Evolutionary conservation across 2,113 vertebrate species (phyloP).

Genomic region (Gila orcuttii): DNA sequence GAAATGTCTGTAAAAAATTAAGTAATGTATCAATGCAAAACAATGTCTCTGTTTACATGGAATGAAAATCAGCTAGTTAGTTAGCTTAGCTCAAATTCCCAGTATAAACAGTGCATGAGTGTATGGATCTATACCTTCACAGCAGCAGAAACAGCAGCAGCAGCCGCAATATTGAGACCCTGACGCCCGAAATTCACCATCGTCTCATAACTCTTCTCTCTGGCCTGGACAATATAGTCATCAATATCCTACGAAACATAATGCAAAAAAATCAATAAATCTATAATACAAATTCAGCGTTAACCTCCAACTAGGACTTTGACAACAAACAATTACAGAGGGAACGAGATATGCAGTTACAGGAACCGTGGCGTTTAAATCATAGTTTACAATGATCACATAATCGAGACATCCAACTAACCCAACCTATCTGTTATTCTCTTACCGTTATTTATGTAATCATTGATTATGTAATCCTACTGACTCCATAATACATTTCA

Average conservation of each 20-base stretch:
- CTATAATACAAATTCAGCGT: neutral
- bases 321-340: neutral
- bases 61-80: constrained; percentile 3
- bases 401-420: neutral
- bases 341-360: neutral
- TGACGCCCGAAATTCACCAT: constrained; percentile 88
- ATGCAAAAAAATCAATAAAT: neutral
- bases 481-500: neutral
- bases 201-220: constrained; percentile 87
- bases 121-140: constrained; percentile 75
- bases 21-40: neutral
- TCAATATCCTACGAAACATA: constrained; percentile 81
- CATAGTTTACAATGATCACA: neutral
- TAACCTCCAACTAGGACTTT: constrained; percentile 11
- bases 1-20: neutral
- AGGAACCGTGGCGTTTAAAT: neutral
- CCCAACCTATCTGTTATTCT: neutral
- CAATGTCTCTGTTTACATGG: neutral
- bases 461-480: constrained; percentile 20
- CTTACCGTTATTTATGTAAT: neutral
- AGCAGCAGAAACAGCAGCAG: constrained; percentile 85
- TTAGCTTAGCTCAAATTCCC: neutral
- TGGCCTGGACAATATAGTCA: constrained; percentile 86
- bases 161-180: constrained; percentile 84
- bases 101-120: constrained; percentile 6